Percentiles rank a stretch among this genome's conserved stretches.
Evolutionary conservation across 92 coral and sea anemone species (phyloP).

Genomic region (Pocillopora grandis): DNA sequence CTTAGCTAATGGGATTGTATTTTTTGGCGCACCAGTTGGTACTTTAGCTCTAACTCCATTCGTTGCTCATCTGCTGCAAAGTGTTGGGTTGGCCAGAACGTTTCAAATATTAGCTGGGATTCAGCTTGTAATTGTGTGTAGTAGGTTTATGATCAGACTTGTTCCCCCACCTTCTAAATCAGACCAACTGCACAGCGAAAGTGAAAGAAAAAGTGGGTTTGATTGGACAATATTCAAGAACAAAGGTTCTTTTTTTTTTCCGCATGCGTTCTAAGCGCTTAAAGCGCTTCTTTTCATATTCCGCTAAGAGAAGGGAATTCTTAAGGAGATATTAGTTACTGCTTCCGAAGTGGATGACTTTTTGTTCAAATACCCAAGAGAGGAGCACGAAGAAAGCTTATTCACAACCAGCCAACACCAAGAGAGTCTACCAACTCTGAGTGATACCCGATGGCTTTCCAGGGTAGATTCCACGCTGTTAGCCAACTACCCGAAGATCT

Average conservation of each 20-base stretch:
- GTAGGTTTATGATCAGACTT: constrained; percentile 3
- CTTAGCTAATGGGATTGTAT: constrained; percentile 29
- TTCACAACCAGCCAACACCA: not conserved
- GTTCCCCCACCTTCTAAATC: not conserved
- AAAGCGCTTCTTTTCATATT: constrained; percentile 28
- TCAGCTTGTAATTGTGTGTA: constrained; percentile 7
- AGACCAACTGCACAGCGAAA: not conserved
- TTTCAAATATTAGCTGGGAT: constrained; percentile 28
- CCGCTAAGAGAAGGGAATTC: constrained; percentile 40
- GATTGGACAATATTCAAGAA: constrained; percentile 34
- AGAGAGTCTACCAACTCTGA: constrained; percentile 1
- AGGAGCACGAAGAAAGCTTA: constrained; percentile 9
- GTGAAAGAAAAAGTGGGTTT: not conserved
- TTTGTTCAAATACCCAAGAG: not conserved
- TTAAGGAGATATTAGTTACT: not conserved
- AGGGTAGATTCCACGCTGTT: too few relatives aligned
- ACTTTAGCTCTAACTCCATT: constrained; percentile 15
- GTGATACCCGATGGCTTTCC: not conserved
- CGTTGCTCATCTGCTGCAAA: constrained; percentile 12
- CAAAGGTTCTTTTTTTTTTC: too few relatives aligned
- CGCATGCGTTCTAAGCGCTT: too few relatives aligned
- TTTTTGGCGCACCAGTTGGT: constrained; percentile 44
- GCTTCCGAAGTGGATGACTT: not conserved
- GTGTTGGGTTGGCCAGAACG: constrained; percentile 16
- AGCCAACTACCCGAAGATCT: too few relatives aligned